Conservation (phyloP, 2,113 vertebrate species). For the Indri indri region DNA sequence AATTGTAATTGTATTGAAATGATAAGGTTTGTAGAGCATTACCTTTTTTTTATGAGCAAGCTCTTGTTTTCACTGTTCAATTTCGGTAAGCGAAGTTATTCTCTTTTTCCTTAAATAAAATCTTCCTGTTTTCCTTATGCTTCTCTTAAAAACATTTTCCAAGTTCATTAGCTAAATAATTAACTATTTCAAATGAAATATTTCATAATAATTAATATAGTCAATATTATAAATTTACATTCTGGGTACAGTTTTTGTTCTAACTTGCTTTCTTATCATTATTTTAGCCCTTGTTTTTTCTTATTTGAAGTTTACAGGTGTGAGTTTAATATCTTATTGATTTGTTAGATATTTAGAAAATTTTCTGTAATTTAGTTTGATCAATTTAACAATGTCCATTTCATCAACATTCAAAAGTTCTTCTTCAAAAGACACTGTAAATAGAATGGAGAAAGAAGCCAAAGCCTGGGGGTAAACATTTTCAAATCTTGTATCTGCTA, state of each 20-base stretch:
- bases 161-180: not conserved
- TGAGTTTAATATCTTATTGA: not conserved
- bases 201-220: not conserved
- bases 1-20: not conserved
- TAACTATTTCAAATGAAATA: not conserved
- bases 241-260: not conserved
- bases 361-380: not conserved
- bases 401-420: not conserved
- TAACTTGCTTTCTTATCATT: not conserved
- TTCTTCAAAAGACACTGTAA: not conserved
- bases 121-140: not conserved
- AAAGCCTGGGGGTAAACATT: not conserved
- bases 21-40: not conserved
- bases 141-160: not conserved
- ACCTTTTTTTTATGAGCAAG: not conserved
- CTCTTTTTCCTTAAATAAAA: not conserved
- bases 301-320: not conserved
- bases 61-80: not conserved
- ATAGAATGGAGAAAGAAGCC: not conserved
- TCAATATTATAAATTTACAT: not conserved
- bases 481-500: not conserved
- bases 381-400: not conserved
- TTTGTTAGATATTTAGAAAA: not conserved
- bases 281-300: not conserved
- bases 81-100: not conserved